These are phyloP conservation scores for Nematolebias whitei DNA, from an alignment of 2,113 vertebrate species.

Conservation along the genomic window DNA sequence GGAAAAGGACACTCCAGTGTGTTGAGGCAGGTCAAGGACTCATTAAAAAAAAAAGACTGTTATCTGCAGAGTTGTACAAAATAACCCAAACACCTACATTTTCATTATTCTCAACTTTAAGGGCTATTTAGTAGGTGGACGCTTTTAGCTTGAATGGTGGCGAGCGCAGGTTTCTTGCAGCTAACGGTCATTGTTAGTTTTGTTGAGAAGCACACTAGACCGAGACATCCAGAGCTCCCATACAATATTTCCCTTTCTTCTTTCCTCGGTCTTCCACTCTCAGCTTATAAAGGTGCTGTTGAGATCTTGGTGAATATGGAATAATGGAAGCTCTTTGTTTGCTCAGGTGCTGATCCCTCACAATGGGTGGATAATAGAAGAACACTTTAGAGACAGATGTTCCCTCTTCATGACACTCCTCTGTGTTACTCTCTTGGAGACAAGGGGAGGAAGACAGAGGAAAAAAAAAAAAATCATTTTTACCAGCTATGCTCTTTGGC, in stretches of 20 bases:
- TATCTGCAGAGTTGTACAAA: constrained; percentile 50
- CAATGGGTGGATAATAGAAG: constrained; percentile 72
- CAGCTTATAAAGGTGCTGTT: constrained; percentile 44
- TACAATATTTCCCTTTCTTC: constrained; percentile 59
- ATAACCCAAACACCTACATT: constrained; percentile 48
- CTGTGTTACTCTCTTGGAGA: constrained; percentile 67
- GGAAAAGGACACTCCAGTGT: constrained; percentile 71
- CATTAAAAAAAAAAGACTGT: constrained; percentile 60
- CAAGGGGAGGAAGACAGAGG: constrained; percentile 32
- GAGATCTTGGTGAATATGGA: constrained; percentile 61
- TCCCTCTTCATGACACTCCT: constrained; percentile 74
- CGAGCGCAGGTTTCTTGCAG: constrained; percentile 50
- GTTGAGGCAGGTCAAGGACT: constrained; percentile 68
- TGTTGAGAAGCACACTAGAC: constrained; percentile 56
- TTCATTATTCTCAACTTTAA: constrained; percentile 32
- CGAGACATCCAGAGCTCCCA: constrained; percentile 39
- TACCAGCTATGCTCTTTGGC: not conserved
- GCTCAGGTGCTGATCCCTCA: constrained; percentile 74
- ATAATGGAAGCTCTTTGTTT: constrained; percentile 79
- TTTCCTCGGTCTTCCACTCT: constrained; percentile 35
- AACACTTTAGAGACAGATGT: constrained; percentile 80
- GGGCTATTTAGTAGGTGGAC: constrained; percentile 43
- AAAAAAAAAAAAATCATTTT: constrained; percentile 10
- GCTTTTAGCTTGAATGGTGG: constrained; percentile 43
- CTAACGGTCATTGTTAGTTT: constrained; percentile 63